Evolutionary conservation across 2,113 vertebrate species (phyloP).

Genomic region (Gavia stellata): DNA sequence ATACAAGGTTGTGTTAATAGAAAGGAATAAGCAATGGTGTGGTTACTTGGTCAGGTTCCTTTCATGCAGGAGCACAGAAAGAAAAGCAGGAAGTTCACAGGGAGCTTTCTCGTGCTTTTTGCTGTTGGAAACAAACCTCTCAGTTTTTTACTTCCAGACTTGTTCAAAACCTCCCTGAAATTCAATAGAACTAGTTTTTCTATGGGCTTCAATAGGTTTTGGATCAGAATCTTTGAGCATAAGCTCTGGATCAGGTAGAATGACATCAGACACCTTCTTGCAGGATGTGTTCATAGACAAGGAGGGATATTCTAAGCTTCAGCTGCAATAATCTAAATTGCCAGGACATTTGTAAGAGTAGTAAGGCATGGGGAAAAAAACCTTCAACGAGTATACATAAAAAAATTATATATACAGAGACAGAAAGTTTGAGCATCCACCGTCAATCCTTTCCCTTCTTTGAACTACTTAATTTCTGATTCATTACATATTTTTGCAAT

Average conservation of each 20-base stretch:
- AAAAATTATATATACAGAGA: neutral
- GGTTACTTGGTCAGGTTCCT: neutral
- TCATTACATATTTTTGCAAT: neutral
- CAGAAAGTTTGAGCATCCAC: neutral
- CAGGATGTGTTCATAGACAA: neutral
- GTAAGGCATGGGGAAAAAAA: neutral
- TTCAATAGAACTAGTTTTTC: neutral
- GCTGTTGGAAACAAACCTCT: neutral
- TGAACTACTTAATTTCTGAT: neutral
- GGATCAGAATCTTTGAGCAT: neutral
- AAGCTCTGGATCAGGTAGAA: neutral
- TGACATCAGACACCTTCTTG: neutral
- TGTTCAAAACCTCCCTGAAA: neutral
- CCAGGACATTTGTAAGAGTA: neutral
- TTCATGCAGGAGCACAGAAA: neutral
- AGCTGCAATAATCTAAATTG: neutral
- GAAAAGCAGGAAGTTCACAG: neutral
- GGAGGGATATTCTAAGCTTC: neutral
- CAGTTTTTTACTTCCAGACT: neutral
- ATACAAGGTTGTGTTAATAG: neutral
- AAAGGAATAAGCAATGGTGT: rapidly evolving
- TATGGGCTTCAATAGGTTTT: neutral
- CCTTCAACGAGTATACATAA: neutral
- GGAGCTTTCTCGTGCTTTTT: neutral
- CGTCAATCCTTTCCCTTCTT: neutral